A percentile compares a stretch with the other conserved stretches of the same genome.
Evolutionary conservation across 1,140 invertebrate genomes (phyloP).

Genomic region (Paracyclopina nana): DNA sequence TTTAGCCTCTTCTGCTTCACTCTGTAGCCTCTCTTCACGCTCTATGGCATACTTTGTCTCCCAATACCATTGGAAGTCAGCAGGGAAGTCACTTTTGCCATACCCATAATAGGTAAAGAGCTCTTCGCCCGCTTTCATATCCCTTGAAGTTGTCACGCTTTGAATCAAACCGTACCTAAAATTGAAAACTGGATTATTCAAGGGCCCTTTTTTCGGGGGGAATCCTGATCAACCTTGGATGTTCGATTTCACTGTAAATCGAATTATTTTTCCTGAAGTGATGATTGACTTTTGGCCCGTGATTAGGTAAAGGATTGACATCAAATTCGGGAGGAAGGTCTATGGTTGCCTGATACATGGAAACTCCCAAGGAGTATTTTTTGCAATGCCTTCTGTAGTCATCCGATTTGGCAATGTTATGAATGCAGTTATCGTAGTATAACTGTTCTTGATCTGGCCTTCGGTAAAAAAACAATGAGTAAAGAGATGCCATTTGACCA

Average conservation of each 20-base stretch:
- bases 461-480: no score
- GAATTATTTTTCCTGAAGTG: not conserved
- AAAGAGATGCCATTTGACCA: no score
- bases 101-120: slow-evolving; percentile 2
- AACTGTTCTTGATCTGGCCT: not conserved
- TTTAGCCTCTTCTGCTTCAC: no score
- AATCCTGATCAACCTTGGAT: no score
- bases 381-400: not conserved
- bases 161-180: not conserved
- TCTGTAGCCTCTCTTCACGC: not conserved
- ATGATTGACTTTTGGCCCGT: not conserved
- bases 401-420: not conserved
- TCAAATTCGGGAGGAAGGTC: slow-evolving; percentile 7
- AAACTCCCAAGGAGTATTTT: slow-evolving; percentile 6
- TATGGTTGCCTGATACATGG: not conserved
- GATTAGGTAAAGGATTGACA: not conserved
- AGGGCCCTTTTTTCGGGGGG: no score
- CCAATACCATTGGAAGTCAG: slow-evolving; percentile 9
- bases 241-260: not conserved
- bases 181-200: no score
- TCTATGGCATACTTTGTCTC: not conserved
- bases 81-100: not conserved
- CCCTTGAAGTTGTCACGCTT: not conserved
- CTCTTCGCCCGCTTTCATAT: not conserved
- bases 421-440: not conserved